Evolutionary conservation across 2,113 vertebrate species (phyloP), one percentile per base, ranked within the genome.

Genomic region (Platichthys stellatus): DNA sequence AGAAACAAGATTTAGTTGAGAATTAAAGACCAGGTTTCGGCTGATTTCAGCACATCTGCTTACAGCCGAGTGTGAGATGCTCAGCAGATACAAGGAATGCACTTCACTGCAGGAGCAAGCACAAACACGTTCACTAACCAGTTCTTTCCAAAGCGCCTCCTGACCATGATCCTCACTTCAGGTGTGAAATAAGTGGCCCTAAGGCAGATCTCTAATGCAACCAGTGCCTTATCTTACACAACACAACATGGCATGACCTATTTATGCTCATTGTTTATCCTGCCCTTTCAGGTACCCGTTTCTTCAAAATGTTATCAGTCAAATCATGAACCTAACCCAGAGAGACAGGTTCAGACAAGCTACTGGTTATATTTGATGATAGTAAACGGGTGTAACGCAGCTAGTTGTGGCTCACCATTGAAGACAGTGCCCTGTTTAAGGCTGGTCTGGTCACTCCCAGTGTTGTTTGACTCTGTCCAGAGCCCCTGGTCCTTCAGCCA

Each of bases 401-500:
- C 14, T 15, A 4, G 6, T 62, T 17, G 21, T 64, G 43, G 24
- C 86, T 90, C 80, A 93, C 91, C 89, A 0, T 69, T 85, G 70
- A 89, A 86, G 31, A 72, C 12, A 0, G 51, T 20, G 63, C 3
- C 62, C 2, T 88, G 84, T 75, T 78, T 68, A 2, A 2, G 24
- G 45, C 6, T 43, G 0, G 12, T 54, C 73, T 54, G 72, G 28
- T 86, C 75, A 15, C 31, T 54, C 18, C 24, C 63, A 14, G 88
- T 91, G 65, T 66, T 45, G 26, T 93, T 94, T 80, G 57, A 72
- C 7, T 57, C 35, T 0, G 76, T 26, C 95, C 94, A 95, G 49
- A 95, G 88, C 59, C 95, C 94, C 24, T 3, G 9, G 2, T 80
- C 63, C 14, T 86, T 89, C 49, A 95, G 79, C 95, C 95, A 95